A percentile compares a stretch with the other conserved stretches of the same genome.
Conservation (phyloP, 2,888 invertebrate genomes). For the Megamerina dolium region DNA sequence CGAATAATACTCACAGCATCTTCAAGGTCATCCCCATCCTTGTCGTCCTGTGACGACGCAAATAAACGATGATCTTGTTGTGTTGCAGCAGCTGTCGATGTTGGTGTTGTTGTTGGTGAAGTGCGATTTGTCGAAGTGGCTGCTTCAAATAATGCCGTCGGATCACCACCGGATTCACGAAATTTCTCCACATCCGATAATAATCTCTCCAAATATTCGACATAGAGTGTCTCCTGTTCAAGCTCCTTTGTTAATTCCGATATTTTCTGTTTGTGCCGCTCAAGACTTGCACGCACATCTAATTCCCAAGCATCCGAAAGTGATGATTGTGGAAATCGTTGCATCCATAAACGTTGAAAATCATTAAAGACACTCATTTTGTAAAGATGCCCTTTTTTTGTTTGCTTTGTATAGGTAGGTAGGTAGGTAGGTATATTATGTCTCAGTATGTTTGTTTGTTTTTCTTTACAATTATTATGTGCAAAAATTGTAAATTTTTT, state of each 20-base stretch:
- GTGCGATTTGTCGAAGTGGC: constrained; percentile 33
- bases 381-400: constrained; percentile 3
- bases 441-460: constrained; percentile 7
- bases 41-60: background rate
- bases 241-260: constrained; percentile 74
- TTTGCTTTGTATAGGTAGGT: background rate
- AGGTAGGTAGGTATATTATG: background rate
- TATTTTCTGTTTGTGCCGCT: constrained; percentile 84
- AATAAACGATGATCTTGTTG: no score
- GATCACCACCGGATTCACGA: constrained; percentile 53
- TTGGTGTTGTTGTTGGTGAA: constrained; percentile 14
- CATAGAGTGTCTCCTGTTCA: constrained; percentile 85
- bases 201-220: constrained; percentile 79
- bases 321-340: constrained; percentile 84
- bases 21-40: background rate
- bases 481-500: background rate
- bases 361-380: constrained; percentile 81
- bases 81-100: no score
- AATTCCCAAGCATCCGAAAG: constrained; percentile 89
- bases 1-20: background rate
- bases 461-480: background rate
- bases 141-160: constrained; percentile 49
- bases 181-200: constrained; percentile 80
- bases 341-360: constrained; percentile 87
- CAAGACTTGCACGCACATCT: constrained; percentile 83